These are phyloP conservation scores for Sinella curviseta DNA, from an alignment of 1,140 invertebrate genomes.

Conservation along the genomic window DNA sequence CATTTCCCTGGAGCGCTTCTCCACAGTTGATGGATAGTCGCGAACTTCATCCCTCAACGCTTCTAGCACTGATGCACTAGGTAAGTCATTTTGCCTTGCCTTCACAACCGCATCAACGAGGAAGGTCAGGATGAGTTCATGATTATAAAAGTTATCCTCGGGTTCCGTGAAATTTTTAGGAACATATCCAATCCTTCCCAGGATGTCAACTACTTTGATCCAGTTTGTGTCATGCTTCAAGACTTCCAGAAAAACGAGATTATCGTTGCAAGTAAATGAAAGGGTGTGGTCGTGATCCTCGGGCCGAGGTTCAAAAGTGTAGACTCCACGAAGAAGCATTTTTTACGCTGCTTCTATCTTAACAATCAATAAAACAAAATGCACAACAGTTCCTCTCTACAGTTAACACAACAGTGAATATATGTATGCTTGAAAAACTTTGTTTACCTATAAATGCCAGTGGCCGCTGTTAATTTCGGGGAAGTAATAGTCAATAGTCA, in stretches of 20 bases:
- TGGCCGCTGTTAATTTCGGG: too few relatives aligned
- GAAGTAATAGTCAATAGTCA: too few relatives aligned
- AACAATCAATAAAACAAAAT: too few relatives aligned
- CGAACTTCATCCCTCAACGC: background rate
- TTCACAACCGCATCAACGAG: background rate
- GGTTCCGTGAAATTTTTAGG: conserved; percentile 1
- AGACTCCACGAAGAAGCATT: conserved; percentile 12
- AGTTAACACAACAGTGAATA: too few relatives aligned
- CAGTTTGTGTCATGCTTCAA: background rate
- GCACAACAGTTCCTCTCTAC: too few relatives aligned
- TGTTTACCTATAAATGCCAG: too few relatives aligned
- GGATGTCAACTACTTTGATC: background rate
- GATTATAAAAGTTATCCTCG: background rate
- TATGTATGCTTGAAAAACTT: too few relatives aligned
- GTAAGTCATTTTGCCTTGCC: background rate
- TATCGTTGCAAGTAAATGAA: background rate
- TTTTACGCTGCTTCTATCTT: too few relatives aligned
- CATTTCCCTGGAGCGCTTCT: background rate
- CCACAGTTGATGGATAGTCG: background rate
- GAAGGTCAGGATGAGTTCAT: background rate
- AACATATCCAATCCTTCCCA: conserved; percentile 10
- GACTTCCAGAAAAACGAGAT: background rate
- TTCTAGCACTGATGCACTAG: background rate
- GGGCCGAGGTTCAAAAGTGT: conserved; percentile 1
- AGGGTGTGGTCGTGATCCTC: conserved; percentile 6